Base-by-base conservation (phyloP, 2,797 vertebrate species). In the Eulemur albifrons region DNA sequence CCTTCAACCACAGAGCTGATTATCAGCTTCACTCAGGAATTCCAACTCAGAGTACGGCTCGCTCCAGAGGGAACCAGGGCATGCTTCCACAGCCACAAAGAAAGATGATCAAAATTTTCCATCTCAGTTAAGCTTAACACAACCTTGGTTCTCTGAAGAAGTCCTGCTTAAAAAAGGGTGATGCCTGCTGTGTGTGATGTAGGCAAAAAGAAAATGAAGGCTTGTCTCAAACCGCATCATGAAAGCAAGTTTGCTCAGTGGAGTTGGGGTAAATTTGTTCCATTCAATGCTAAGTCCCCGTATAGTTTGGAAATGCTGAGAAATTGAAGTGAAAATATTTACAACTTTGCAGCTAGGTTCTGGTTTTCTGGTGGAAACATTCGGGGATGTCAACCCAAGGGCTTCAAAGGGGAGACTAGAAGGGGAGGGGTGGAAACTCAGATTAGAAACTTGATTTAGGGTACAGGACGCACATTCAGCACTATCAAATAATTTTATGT, bases 21-120 rank as follows among this genome's bases (percentile, higher is more conserved):
- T 32, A 81, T 86, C 80, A 91, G 80, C 83, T 89, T 81, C 59
- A 90, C 43, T 38, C 43, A 79, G 77, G 17, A 85, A 40, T 40
- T 84, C 20, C 10, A 43, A 7, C 21, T 30, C 21, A 2, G 59
- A 93, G 54, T 81, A 59, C 38, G 65, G 84, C 70, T 91, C 57
- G 25, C 70, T 86, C 35, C 38, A 18, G 7, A 96, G 84, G 81
- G 79, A 96, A 81, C 43, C 57, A 30, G 76, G 76, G 32, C 45
- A 81, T n/a, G 87, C 48, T 61, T 67, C 65, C 6, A 9, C 2
- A 90, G 73, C 87, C 87, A 94, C 54, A 95, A 93, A 96, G 85
- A 86, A 54, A 90, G 85, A 84, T 8, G 90, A 96, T 96, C 96
- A 95, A 95, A 95, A 50, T 12, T 52, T 61, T 93, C 72, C 52